Evolutionary conservation across 2,888 invertebrate species (phyloP).

Genomic region (Leucophora obtusa): DNA sequence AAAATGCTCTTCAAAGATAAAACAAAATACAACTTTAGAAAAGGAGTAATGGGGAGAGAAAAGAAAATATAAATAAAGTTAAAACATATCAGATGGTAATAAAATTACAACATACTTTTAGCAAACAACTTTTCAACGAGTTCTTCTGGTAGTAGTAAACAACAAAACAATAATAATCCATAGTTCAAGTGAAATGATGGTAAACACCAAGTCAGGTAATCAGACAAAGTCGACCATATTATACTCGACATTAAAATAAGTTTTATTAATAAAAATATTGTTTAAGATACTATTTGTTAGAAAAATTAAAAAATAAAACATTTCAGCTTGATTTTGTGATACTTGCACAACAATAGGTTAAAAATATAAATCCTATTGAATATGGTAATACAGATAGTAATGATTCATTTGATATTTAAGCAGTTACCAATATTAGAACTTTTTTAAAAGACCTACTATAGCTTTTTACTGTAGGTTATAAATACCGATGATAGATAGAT

Average conservation of each 20-base stretch:
- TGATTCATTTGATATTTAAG: no score
- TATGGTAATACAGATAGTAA: no score
- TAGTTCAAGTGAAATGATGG: constrained; percentile 22
- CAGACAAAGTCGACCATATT: constrained; percentile 15
- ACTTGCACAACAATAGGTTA: no score
- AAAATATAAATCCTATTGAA: no score
- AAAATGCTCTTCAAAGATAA: constrained; percentile 59
- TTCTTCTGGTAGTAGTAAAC: constrained; percentile 18
- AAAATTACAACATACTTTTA: constrained; percentile 50
- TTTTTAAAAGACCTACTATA: no score
- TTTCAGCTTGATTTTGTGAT: no score
- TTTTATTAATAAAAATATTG: no score
- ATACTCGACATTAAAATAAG: not conserved
- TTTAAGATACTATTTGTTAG: no score
- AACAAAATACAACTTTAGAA: constrained; percentile 17
- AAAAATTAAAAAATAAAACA: no score
- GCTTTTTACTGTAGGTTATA: not conserved
- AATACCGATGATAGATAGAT: constrained; percentile 48
- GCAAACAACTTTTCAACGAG: constrained; percentile 54
- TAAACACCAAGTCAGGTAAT: not conserved
- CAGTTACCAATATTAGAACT: no score
- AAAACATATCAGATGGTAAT: constrained; percentile 49
- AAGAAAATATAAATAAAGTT: constrained; percentile 39
- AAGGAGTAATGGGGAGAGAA: not conserved
- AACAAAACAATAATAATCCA: constrained; percentile 28